Conservation (phyloP, 1,140 invertebrate genomes). For the Argopecten irradians region DNA sequence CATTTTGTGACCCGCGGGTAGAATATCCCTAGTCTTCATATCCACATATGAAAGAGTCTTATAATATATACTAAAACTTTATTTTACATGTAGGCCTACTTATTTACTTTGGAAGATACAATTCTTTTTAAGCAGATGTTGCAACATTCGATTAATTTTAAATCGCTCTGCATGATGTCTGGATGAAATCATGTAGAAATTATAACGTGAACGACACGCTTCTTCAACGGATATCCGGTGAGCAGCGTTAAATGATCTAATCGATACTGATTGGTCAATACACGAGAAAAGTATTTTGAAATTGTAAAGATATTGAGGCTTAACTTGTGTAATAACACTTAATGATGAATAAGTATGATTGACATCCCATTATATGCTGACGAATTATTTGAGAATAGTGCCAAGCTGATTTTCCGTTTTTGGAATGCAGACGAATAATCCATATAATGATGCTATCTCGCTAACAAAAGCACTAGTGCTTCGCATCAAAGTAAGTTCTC, state of each 20-base stretch:
- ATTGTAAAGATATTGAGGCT: background rate
- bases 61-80: too few relatives aligned
- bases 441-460: background rate
- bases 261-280: background rate
- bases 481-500: too few relatives aligned
- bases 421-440: background rate
- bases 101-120: too few relatives aligned
- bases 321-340: background rate
- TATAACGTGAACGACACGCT: background rate
- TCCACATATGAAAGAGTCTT: too few relatives aligned
- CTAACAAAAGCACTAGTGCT: too few relatives aligned
- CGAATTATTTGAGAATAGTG: background rate
- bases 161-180: background rate
- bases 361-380: background rate
- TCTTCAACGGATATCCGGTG: background rate
- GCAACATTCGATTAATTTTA: background rate
- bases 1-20: too few relatives aligned
- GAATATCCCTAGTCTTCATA: too few relatives aligned
- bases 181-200: background rate
- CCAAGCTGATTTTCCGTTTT: background rate
- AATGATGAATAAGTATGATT: background rate
- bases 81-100: too few relatives aligned
- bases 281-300: background rate
- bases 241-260: background rate
- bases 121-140: background rate